Base-by-base conservation (phyloP, 2,113 vertebrate species). In the Gadus macrocephalus region DNA sequence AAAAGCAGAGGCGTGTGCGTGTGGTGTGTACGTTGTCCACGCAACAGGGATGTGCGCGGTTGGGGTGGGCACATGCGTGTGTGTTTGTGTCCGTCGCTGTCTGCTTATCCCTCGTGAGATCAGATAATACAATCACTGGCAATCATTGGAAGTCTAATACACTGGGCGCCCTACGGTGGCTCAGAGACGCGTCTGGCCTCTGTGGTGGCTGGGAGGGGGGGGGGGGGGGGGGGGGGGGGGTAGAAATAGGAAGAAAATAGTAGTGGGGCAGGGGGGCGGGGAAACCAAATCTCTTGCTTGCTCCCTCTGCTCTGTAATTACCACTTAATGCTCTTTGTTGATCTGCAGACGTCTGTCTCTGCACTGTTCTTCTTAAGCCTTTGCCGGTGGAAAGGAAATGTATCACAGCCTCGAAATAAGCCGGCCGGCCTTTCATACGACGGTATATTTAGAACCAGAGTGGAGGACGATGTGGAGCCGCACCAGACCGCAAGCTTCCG, bases 361-460 rank as follows among this genome's bases (percentile, higher is more conserved):
- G 17, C 53, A 76, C 76, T 42, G 19, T 28, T 72, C 74, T 73
- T 14, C 16, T 75, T 77, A 82, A 73, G 79, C 79, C 72, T 58
- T 72, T 14, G 0, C 63, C 59, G n/a, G 55, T 5, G 55, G 16
- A 75, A 62, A 81, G 75, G 78, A 88, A 85, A 86, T 72, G 68
- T 76, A 85, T 75, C 76, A 73, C 75, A 83, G 86, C 82, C 84
- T 82, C 80, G 2, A 90, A 89, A 89, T 87, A 89, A 89, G 87
- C 82, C 86, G 80, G 79, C 76, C 75, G 84, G 83, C 75, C 83
- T 85, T 90, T 90, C 88, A 49, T 89, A 90, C 90, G 81, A 88
- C 83, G 83, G 83, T 89, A 88, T 85, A 88, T 89, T 89, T 91
- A 89, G 85, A 84, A 83, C 66, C 74, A 78, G 78, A 85, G 71